Conservation (phyloP, 2,113 vertebrate genomes). For the Sceloporus undulatus region DNA sequence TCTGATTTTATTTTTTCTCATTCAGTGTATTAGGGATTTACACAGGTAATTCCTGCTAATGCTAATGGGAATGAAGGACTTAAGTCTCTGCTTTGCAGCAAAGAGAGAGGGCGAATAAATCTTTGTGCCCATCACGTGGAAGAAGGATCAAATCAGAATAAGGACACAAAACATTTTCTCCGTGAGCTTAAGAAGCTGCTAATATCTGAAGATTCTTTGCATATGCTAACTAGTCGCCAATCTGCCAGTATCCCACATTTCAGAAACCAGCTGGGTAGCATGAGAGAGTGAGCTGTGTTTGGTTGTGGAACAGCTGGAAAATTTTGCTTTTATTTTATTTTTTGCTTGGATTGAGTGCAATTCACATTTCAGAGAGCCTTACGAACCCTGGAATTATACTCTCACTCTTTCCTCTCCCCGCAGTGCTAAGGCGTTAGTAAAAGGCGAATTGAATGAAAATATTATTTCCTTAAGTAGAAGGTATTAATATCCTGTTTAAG, state of each 20-base stretch:
- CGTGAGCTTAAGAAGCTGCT: constrained; percentile 32
- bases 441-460: constrained; percentile 72
- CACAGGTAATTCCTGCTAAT: background rate
- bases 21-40: constrained; percentile 19
- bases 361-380: constrained; percentile 41
- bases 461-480: constrained; percentile 75
- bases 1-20: background rate
- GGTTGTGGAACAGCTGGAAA: background rate
- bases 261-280: constrained; percentile 16
- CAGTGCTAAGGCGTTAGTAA: constrained; percentile 63
- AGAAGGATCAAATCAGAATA: background rate
- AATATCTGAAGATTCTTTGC: constrained; percentile 20
- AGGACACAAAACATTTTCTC: constrained; percentile 21
- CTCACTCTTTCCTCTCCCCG: constrained; percentile 41
- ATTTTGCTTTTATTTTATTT: background rate
- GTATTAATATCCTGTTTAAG: constrained; percentile 82
- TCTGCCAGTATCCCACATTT: constrained; percentile 35
- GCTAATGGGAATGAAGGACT: background rate
- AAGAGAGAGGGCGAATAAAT: constrained; percentile 4
- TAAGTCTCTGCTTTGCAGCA: background rate
- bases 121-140: constrained; percentile 22
- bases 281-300: background rate
- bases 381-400: constrained; percentile 43
- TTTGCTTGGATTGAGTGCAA: background rate
- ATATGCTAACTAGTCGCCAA: constrained; percentile 14